Conservation (phyloP, 2,797 vertebrate genomes). For the Propithecus deckenii region DNA sequence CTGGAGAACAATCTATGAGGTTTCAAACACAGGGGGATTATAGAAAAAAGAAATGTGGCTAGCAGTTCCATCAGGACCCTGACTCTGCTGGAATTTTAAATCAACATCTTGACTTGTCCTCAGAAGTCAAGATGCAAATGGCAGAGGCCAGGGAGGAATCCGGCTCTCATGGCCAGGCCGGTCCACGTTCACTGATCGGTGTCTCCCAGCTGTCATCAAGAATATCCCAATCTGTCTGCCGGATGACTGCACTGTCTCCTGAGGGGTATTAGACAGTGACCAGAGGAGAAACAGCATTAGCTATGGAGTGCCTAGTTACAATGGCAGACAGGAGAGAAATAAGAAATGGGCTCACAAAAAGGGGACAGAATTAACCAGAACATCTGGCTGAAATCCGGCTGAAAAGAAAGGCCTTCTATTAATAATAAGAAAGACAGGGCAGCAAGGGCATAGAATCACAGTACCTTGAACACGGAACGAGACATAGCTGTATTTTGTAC, state of each 20-base stretch:
- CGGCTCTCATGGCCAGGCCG: background rate
- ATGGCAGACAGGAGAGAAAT: background rate
- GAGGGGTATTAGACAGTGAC: background rate
- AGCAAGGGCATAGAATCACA: background rate
- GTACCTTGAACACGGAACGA: background rate
- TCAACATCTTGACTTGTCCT: background rate
- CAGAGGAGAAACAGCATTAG: background rate
- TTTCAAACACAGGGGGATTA: background rate
- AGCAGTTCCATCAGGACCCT: background rate
- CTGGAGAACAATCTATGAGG: background rate
- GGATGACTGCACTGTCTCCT: background rate
- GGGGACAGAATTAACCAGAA: background rate
- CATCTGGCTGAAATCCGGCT: background rate
- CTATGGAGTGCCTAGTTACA: background rate
- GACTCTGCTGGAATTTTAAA: background rate
- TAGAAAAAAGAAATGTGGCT: background rate
- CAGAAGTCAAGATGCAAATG: background rate
- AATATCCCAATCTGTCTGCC: background rate
- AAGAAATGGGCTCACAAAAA: background rate
- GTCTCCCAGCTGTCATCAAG: background rate
- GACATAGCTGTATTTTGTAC: background rate
- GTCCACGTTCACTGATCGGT: background rate
- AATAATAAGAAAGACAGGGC: background rate
- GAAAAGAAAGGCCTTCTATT: background rate
- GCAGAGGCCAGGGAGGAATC: background rate